These are phyloP conservation scores for Eristalinus aeneus DNA, from an alignment of 2,888 invertebrate genomes.

Conservation along the genomic window DNA sequence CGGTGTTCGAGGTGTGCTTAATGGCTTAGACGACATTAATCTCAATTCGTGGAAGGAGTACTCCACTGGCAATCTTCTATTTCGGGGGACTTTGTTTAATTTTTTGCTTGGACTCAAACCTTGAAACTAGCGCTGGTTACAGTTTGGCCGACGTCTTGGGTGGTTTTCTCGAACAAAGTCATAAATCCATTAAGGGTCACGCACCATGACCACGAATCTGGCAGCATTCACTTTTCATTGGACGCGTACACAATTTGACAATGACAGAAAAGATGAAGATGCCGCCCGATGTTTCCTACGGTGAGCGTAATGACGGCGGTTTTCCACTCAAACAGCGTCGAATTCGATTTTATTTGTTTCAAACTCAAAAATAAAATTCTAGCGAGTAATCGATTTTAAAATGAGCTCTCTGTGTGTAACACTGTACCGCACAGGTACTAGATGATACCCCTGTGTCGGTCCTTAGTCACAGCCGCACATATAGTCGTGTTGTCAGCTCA, in stretches of 20 bases:
- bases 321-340: slow-evolving; percentile 29
- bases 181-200: background rate
- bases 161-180: background rate
- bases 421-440: slow-evolving; percentile 40
- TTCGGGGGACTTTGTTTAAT: no score
- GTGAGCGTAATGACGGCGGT: slow-evolving; percentile 25
- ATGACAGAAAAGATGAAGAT: background rate
- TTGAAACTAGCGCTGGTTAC: background rate
- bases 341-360: slow-evolving; percentile 14
- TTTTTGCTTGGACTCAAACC: background rate
- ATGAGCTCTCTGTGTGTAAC: slow-evolving; percentile 13
- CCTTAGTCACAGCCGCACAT: background rate
- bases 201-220: background rate
- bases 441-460: slow-evolving; percentile 13
- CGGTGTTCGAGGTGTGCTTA: background rate
- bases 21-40: background rate
- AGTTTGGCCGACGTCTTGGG: background rate
- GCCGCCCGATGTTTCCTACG: background rate
- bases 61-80: background rate
- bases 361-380: slow-evolving; percentile 19
- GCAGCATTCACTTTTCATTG: slow-evolving; percentile 18
- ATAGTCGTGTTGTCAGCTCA: slow-evolving; percentile 55
- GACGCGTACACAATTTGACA: slow-evolving; percentile 1
- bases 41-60: background rate
- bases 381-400: slow-evolving; percentile 42